Base-by-base conservation (phyloP, 2,113 vertebrate species). In the Mohoua ochrocephala region DNA sequence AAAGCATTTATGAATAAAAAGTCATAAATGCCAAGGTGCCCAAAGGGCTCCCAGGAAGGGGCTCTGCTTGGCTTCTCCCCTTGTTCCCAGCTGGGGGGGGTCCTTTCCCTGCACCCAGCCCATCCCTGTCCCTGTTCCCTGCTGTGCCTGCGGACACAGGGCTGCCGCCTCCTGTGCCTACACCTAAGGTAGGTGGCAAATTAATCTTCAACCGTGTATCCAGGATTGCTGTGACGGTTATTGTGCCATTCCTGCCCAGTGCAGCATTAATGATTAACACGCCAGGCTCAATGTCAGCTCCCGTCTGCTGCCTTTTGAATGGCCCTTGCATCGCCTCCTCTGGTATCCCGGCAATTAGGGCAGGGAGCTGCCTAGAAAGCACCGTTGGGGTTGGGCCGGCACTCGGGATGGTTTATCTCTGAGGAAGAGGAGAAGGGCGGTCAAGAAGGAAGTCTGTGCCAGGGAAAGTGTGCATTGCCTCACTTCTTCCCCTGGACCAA, bases 131-230 rank as follows among this genome's bases (percentile, higher is more conserved):
- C 24, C 59, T 20, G 7, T n/a, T 45, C 52, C 27, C 52, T 63
- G 56, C 65, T 63, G 31, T 4, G 2, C 59, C 15, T 73, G 67
- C 21, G 1, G 1, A 53, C 8, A 4, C 5, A 6, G 47, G 50
- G 45, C 65, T 74, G 60, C 47, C 64, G 57, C n/a, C 75, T 84
- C 80, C 68, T n/a, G 8, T 44, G 31, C 76, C 57, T 5, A 3
- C 4, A 5, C 22, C 47, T 39, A 80, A 77, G 47, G 30, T 35
- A 64, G 41, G 52, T 14, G 1, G 22, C 2, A 0, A 93, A 89
- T 96, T 93, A 93, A 95, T 92, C 93, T 95, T 95, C 92, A 89
- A n/a, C 94, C 28, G 17, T 5, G 28, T 69, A 21, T 35, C 42
- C 3, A 2, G n/a, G 26, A 44, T 60, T 91, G 59, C 27, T 4